Evolutionary conservation across 2,113 vertebrate genomes (phyloP).

Genomic region (Pseudorasbora parva): DNA sequence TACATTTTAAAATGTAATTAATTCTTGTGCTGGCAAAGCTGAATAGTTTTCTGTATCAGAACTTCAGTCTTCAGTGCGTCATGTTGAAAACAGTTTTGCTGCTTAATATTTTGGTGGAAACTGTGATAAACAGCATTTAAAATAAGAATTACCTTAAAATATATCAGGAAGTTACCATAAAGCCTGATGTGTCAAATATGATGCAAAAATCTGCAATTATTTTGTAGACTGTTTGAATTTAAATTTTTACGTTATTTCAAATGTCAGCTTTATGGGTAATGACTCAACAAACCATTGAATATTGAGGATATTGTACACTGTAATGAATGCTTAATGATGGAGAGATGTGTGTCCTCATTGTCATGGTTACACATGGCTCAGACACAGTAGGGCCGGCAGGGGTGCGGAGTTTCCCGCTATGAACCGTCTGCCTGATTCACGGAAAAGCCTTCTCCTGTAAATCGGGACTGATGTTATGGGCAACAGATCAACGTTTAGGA

Average conservation of each 20-base stretch:
- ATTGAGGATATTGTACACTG: neutral
- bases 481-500: conserved; percentile 50
- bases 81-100: neutral
- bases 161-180: neutral
- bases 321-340: conserved; percentile 21
- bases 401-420: conserved; percentile 43
- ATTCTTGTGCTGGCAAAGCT: neutral
- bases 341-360: conserved; percentile 35
- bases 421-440: conserved; percentile 48
- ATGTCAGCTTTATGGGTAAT: neutral
- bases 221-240: neutral
- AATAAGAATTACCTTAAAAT: neutral
- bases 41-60: neutral
- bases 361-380: conserved; percentile 44
- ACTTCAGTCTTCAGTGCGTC: neutral
- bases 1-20: neutral
- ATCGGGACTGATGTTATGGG: conserved; percentile 16
- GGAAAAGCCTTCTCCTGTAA: conserved; percentile 12
- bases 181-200: neutral
- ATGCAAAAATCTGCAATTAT: neutral
- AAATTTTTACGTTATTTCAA: neutral
- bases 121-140: neutral
- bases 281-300: neutral
- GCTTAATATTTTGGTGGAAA: neutral
- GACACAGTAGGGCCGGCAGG: conserved; percentile 15